Base-by-base conservation (phyloP, 2,888 invertebrate species). In the Cryptosula pallasiana region DNA sequence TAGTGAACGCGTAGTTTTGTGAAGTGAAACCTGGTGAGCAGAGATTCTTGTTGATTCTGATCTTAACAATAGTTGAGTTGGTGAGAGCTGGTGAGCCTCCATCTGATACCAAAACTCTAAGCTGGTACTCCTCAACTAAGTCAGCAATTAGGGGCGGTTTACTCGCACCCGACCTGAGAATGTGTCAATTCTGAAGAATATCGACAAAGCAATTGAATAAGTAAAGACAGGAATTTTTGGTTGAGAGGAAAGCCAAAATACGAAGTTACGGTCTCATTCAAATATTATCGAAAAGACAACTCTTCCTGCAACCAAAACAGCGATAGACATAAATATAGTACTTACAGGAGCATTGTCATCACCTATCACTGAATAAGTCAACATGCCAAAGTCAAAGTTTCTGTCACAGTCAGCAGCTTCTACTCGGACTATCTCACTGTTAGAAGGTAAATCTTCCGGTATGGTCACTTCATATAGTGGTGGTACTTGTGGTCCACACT, bases 361-460 rank as follows among this genome's bases (percentile, higher is more conserved):
- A 5, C 63, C 63, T 13, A 63, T 63, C 9, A 34, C 25, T 13
- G 32, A 2, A n/a, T 63, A 63, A 9, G 63, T 63, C 5, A 63
- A 32, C 27, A 13, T 13, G 5, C 63, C 63, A 63, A 32, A 63
- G n/a, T 27, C 27, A 32, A 63, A 63, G 16, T 27, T 5, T 32
- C 25, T 32, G 63, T 63, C 63, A 63, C 63, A 63, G 32, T 63
- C 63, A 25, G 63, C 32, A 32, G 63, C 63, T 27, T 63, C 32
- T 35, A 77, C 77, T 20, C 73, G 73, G 16, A 77, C 72, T 29
- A 81, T 78, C 29, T 73, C 71, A 25, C 73, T 76, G n/a, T 74
- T 76, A 13, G 77, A 76, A 27, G 36, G 69, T 1, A 69, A 54
- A 72, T 78, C 80, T 74, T 81, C 81, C 1, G 75, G 75, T 71